phyloP scores from a whole-genome alignment of 2,797 vertebrate species.

The Sphaeramia orbicularis region DNA sequence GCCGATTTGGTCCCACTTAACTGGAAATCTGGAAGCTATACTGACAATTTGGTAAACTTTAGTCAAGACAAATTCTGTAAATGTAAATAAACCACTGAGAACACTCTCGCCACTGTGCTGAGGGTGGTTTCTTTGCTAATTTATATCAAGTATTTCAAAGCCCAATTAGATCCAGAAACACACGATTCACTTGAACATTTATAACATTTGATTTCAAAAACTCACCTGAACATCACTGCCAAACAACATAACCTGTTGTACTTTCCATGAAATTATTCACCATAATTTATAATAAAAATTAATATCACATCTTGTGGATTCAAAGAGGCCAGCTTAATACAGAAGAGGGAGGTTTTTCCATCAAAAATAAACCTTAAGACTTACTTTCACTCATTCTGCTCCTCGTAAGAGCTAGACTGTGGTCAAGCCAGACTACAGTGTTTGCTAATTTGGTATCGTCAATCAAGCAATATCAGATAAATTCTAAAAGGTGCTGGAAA shows the following conservation, averaged over 20 bases:
- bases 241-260: constrained; percentile 33
- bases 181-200: constrained; percentile 27
- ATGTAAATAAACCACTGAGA: background rate
- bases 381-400: constrained; percentile 2
- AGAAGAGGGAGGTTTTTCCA: constrained; percentile 30
- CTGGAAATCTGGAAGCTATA: constrained; percentile 10
- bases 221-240: constrained; percentile 37
- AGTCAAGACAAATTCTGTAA: constrained; percentile 4
- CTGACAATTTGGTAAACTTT: background rate
- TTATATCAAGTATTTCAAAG: constrained; percentile 2
- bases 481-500: background rate
- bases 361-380: constrained; percentile 55
- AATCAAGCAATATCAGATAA: constrained; percentile 12
- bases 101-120: background rate
- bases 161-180: constrained; percentile 31
- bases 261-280: constrained; percentile 26
- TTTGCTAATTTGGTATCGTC: constrained; percentile 21
- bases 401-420: constrained; percentile 4
- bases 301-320: constrained; percentile 43
- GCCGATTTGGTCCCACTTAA: constrained; percentile 10
- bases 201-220: constrained; percentile 46
- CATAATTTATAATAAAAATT: constrained; percentile 29
- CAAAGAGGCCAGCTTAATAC: constrained; percentile 42
- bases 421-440: constrained; percentile 1
- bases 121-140: constrained; percentile 5